Evolutionary conservation across 2,888 invertebrate species (phyloP).

Genomic region (Drosophila merina): DNA sequence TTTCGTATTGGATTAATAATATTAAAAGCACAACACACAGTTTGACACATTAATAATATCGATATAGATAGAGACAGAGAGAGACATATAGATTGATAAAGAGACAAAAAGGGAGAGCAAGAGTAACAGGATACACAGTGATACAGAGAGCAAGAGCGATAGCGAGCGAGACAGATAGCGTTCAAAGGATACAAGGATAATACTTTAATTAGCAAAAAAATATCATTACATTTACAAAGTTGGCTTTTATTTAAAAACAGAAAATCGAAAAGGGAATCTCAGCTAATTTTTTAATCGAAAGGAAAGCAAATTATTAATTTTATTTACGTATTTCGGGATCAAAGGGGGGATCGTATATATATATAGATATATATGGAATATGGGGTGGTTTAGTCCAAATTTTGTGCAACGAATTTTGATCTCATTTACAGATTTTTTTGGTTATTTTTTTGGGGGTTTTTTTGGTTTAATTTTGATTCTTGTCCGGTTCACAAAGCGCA

Average conservation of each 20-base stretch:
- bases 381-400: constrained; percentile 28
- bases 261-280: constrained; percentile 3
- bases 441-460: constrained; percentile 4
- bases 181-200: constrained; percentile 26
- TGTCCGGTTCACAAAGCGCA: constrained; percentile 22
- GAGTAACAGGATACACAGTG: constrained; percentile 76
- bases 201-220: constrained; percentile 13
- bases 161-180: constrained; percentile 12
- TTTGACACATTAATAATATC: constrained; percentile 74
- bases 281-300: constrained; percentile 27
- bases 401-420: constrained; percentile 43
- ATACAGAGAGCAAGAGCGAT: constrained; percentile 22
- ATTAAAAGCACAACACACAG: constrained; percentile 78
- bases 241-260: constrained; percentile 18
- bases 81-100: constrained; percentile 20
- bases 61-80: constrained; percentile 42
- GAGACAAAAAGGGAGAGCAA: constrained; percentile 31
- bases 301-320: constrained; percentile 8
- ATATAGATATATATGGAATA: constrained; percentile 6
- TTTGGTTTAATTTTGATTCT: constrained; percentile 9
- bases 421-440: constrained; percentile 32
- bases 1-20: constrained; percentile 58
- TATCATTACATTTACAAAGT: constrained; percentile 41
- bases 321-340: not conserved
- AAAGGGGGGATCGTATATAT: constrained; percentile 11